phyloP scores from a whole-genome alignment of 2,888 invertebrate genomes.

The Campoplex nolae region DNA sequence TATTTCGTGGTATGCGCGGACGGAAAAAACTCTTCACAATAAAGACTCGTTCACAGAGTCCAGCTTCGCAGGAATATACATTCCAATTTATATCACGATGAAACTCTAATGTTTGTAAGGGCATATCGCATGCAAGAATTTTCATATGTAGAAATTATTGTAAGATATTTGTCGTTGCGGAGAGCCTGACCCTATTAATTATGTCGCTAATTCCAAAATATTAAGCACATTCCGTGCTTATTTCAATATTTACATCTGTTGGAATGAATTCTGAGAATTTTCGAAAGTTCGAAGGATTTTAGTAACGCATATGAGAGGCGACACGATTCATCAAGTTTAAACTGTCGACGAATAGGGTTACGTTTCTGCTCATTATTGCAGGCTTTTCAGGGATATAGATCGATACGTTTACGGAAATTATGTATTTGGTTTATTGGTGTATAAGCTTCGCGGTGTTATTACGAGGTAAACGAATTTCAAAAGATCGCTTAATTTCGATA shows the following conservation, averaged over 20 bases:
- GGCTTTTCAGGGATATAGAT: background rate
- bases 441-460: slow-evolving; percentile 2
- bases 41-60: background rate
- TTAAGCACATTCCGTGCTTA: background rate
- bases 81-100: background rate
- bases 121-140: background rate
- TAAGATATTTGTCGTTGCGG: background rate
- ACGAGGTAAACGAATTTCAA: slow-evolving; percentile 5
- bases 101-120: background rate
- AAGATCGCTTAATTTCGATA: slow-evolving; percentile 22
- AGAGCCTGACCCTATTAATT: background rate
- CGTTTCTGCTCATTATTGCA: background rate
- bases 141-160: too few species aligned
- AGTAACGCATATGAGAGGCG: background rate
- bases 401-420: background rate
- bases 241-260: too few species aligned
- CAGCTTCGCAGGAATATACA: background rate
- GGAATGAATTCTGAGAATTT: too few species aligned
- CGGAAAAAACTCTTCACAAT: background rate
- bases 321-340: background rate
- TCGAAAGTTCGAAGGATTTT: too few species aligned
- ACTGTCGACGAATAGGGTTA: background rate
- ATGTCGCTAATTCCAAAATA: background rate
- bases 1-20: background rate
- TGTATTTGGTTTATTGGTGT: background rate